Evolutionary conservation across 1,140 invertebrate genomes (phyloP).

Genomic region (Drosophila truncata): DNA sequence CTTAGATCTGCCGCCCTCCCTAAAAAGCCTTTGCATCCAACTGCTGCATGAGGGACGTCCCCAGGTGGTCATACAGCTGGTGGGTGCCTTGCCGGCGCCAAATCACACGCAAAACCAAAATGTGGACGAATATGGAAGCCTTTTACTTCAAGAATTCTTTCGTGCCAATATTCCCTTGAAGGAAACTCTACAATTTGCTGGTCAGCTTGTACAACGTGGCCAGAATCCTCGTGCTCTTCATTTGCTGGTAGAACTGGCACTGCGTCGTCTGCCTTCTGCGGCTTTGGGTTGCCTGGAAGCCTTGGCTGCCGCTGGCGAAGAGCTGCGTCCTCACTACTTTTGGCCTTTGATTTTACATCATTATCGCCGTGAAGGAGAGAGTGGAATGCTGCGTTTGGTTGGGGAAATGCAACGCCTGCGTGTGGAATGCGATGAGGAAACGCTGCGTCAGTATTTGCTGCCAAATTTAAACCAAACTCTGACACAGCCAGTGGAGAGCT

Average conservation of each 20-base stretch:
- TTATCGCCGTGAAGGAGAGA: constrained; percentile 61
- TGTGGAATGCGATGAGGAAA: constrained; percentile 85
- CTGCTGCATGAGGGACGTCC: constrained; percentile 49
- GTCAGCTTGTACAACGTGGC: constrained; percentile 42
- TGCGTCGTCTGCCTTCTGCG: constrained; percentile 59
- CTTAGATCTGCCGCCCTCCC: constrained; percentile 54
- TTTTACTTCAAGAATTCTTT: constrained; percentile 72
- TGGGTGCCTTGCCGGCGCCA: constrained; percentile 62
- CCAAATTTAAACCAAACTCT: constrained; percentile 80
- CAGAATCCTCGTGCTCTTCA: constrained; percentile 75
- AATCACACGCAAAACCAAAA: constrained; percentile 67
- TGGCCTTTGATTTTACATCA: constrained; percentile 75
- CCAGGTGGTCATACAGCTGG: constrained; percentile 43
- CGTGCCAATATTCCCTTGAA: constrained; percentile 24
- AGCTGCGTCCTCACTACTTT: constrained; percentile 79
- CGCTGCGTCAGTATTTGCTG: constrained; percentile 85
- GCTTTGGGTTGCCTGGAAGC: constrained; percentile 63
- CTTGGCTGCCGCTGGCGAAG: constrained; percentile 47
- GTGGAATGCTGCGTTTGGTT: constrained; percentile 71
- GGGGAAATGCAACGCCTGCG: constrained; percentile 82
- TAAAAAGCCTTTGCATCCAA: constrained; percentile 68
- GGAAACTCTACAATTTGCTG: constrained; percentile 66
- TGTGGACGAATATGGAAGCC: constrained; percentile 63
- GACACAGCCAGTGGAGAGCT: constrained; percentile 63
- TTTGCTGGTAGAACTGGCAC: constrained; percentile 64